Percentiles rank a stretch among this genome's conserved stretches.
Evolutionary conservation across 1,140 invertebrate genomes (phyloP).

Genomic region (Meloidogyne chitwoodi): DNA sequence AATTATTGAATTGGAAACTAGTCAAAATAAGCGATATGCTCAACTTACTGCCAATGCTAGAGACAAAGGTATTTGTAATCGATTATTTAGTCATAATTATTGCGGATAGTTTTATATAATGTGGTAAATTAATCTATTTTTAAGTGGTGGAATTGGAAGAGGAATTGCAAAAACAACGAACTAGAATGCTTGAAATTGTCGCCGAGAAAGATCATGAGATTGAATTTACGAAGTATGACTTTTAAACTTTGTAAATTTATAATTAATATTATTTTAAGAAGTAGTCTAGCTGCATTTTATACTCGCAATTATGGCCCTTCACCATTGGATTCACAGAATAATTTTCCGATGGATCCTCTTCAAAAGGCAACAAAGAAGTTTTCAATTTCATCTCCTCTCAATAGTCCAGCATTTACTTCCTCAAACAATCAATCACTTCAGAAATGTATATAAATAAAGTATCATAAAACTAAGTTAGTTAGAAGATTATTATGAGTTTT

Average conservation of each 20-base stretch:
- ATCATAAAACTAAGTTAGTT: no score
- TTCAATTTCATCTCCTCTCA: background rate
- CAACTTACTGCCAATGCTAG: conserved; percentile 36
- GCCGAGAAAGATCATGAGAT: conserved; percentile 43
- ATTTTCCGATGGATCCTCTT: conserved; percentile 42
- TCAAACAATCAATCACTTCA: background rate
- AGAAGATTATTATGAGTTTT: no score
- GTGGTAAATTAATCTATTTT: background rate
- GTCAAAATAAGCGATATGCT: conserved; percentile 33
- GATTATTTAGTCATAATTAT: no score
- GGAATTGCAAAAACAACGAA: conserved; percentile 37
- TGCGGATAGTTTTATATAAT: no score
- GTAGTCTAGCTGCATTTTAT: conserved; percentile 32
- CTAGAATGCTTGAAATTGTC: conserved; percentile 38
- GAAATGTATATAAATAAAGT: background rate
- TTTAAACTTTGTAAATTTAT: background rate
- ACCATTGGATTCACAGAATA: background rate
- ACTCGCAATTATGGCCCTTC: background rate
- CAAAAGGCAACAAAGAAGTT: conserved; percentile 3
- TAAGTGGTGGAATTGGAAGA: conserved; percentile 44
- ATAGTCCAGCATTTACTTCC: background rate
- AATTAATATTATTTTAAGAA: conserved; percentile 1
- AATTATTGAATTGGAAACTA: conserved; percentile 39
- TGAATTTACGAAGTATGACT: conserved; percentile 32
- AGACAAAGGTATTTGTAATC: conserved; percentile 31